These are phyloP conservation scores for Pteruthius melanotis DNA, from an alignment of 2,113 vertebrate species.

Conservation along the genomic window DNA sequence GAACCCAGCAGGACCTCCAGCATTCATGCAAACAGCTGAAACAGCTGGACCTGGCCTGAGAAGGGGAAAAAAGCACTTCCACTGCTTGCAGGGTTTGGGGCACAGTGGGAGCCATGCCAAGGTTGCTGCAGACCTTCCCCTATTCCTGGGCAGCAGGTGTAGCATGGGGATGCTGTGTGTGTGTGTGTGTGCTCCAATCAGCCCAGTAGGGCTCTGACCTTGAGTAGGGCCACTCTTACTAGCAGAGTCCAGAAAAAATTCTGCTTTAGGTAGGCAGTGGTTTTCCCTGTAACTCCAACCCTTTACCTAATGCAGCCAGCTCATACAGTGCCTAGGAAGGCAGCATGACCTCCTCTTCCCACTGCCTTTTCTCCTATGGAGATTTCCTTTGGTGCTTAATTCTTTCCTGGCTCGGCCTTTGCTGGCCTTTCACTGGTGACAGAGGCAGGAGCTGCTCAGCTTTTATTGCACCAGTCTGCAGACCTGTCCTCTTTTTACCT, in stretches of 20 bases:
- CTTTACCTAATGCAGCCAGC: background rate
- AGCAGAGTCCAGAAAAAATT: background rate
- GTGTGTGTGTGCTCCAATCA: background rate
- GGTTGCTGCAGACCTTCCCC: background rate
- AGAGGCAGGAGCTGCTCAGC: background rate
- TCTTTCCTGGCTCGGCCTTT: background rate
- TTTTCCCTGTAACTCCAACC: background rate
- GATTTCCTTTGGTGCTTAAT: background rate
- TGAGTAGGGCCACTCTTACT: too few species aligned
- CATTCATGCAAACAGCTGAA: background rate
- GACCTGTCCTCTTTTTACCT: background rate
- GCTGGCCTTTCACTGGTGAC: background rate
- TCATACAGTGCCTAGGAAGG: background rate
- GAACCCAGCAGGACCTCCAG: background rate
- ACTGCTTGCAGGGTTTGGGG: background rate
- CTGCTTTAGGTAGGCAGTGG: background rate
- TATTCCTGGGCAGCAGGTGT: background rate
- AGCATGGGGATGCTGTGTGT: accelerated
- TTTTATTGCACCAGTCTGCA: background rate
- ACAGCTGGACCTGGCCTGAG: background rate
- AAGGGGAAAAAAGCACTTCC: background rate
- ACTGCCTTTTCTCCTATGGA: background rate
- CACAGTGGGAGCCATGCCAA: background rate
- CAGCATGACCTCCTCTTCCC: background rate
- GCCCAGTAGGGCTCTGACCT: background rate